Evolutionary conservation across 2,888 invertebrate genomes (phyloP), one percentile per base, ranked within the genome.

Genomic region (Octonoba sinensis): DNA sequence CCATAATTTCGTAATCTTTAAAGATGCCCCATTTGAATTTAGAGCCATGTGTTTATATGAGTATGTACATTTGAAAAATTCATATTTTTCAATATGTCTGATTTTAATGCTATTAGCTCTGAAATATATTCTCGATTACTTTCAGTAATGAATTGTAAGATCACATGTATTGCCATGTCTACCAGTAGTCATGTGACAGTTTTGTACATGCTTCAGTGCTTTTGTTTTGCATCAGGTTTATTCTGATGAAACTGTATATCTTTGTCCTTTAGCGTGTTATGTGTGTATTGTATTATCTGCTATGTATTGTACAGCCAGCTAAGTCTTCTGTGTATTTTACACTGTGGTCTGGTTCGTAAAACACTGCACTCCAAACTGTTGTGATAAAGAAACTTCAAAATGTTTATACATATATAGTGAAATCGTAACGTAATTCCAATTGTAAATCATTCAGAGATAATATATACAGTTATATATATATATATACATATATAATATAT

Each of bases 401-500:
- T 56, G 70, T 77, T 44, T 65, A 62, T 62, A 62, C 46, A 18
- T 18, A 60, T 44, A 62, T 44, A 46, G 71, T 66, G 54, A 56
- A 24, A 54, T 75, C 44, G 46, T 72, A 66, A 67, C 66, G 59
- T 78, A 49, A 18, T 44, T 59, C 60, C 59, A 20, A 47, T 24
- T 78, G 59, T 71, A 56, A 66, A 66, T 54, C 59, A 66, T 66
- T 71, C 78, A 78, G 78, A 78, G 71, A 71, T 77, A 72, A 72
- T 72, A 78, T 60, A 64, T 64, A 64, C 54, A 62, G 22, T 59
- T 76, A 76, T 64, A 77, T 59, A 67, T 44, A 65, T 49, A 60
- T 69, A 76, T 76, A 76, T 76, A n/a, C n/a, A 69, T 69, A 76
- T 51, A 78, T 78, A 71, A 67, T 69, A 69, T 76, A 76, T 76